A percentile compares a stretch with the other conserved stretches of the same genome.
phyloP scores from a whole-genome alignment of 1,140 invertebrate genomes.

The Brachionus koreanus region DNA sequence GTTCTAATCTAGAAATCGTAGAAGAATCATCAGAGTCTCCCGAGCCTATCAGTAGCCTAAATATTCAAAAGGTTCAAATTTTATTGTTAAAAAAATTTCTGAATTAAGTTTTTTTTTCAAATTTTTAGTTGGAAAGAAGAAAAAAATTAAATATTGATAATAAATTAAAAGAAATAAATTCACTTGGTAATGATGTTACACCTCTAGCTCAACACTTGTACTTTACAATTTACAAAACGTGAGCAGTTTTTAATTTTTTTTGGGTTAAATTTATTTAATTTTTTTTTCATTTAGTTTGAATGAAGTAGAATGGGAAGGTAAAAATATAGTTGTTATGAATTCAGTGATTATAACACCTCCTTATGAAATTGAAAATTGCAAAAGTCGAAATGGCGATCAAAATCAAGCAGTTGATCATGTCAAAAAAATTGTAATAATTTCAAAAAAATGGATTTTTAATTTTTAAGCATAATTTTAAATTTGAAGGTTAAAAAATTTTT shows the following conservation, averaged over 20 bases:
- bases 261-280: not conserved
- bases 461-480: not conserved
- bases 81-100: not conserved
- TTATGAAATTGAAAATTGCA: conserved; percentile 24
- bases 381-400: conserved; percentile 11
- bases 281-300: conserved; percentile 1
- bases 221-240: conserved; percentile 42
- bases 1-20: conserved; percentile 20
- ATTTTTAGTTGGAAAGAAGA: conserved; percentile 26
- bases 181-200: conserved; percentile 14
- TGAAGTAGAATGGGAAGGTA: conserved; percentile 38
- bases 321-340: conserved; percentile 44
- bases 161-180: conserved; percentile 43
- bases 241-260: not conserved
- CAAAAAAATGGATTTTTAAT: not conserved
- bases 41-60: not conserved
- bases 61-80: conserved; percentile 18
- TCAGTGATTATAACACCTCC: conserved; percentile 32
- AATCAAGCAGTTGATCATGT: conserved; percentile 32
- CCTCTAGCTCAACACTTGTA: conserved; percentile 38
- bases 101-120: not conserved
- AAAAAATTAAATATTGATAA: conserved; percentile 35
- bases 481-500: conserved; percentile 19
- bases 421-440: conserved; percentile 42
- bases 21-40: conserved; percentile 36